These are phyloP conservation scores for Ptychadena robeensis DNA, from an alignment of 2,797 vertebrate genomes.

Conservation along the genomic window DNA sequence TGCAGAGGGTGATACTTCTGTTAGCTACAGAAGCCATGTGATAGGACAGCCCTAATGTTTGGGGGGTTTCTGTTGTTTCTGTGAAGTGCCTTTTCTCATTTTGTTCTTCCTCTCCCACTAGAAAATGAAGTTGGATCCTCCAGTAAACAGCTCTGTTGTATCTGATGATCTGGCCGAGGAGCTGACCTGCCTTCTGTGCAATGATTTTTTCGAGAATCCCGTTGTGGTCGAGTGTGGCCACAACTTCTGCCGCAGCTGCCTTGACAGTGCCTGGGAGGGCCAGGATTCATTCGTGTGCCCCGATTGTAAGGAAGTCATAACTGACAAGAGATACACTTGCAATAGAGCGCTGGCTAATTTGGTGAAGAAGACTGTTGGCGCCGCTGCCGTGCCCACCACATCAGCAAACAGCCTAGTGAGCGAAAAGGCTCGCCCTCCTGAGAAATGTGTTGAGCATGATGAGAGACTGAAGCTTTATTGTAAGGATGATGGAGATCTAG, in stretches of 20 bases:
- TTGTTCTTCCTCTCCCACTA: neutral
- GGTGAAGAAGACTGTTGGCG: slow-evolving; percentile 55
- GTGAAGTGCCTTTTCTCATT: neutral
- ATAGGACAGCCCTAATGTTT: no score
- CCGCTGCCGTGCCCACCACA: neutral
- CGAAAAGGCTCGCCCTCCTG: neutral
- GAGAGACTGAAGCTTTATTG: slow-evolving; percentile 70
- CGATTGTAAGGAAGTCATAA: slow-evolving; percentile 48
- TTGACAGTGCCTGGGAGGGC: slow-evolving; percentile 37
- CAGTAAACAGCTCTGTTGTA: neutral
- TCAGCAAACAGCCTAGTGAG: neutral
- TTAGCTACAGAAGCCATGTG: no score
- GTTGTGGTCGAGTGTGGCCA: slow-evolving; percentile 62
- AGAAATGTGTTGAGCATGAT: slow-evolving; percentile 64
- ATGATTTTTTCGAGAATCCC: slow-evolving; percentile 60
- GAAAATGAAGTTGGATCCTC: slow-evolving; percentile 29
- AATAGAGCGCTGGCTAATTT: slow-evolving; percentile 62
- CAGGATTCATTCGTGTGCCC: slow-evolving; percentile 58
- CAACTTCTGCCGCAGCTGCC: slow-evolving; percentile 62
- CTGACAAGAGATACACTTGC: slow-evolving; percentile 24
- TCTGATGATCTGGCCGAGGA: slow-evolving; percentile 59
- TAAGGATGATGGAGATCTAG: slow-evolving; percentile 65
- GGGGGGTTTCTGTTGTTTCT: neutral
- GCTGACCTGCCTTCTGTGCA: slow-evolving; percentile 62
- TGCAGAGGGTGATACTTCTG: no score